Base-by-base conservation (phyloP, 1,140 invertebrate species). In the Neodiprion virginianus region DNA sequence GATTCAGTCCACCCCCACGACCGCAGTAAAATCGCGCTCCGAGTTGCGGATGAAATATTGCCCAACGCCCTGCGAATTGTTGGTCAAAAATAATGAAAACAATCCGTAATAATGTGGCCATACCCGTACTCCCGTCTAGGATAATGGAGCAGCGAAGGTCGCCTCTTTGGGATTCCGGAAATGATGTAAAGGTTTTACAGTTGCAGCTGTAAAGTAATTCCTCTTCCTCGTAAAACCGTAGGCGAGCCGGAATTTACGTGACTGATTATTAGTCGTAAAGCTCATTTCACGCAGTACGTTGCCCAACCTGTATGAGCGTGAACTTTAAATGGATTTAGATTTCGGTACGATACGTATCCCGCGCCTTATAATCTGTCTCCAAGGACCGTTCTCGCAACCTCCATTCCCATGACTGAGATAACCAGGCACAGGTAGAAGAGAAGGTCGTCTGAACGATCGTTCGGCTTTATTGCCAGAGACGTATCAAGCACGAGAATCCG, bases 1-100 rank as follows among this genome's bases (percentile, higher is more conserved):
- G 77, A 79, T 74, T 72, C 77, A 70, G 71, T 40, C 77, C 74
- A 74, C 21, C 74, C 61, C 69, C 49, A 53, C 12, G 78, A 76
- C 78, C 74, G 79, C 82, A 81, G 77, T 81, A 80, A 85, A 82
- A 77, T 84, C 79, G 72, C 80, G 66, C 72, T 76, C 75, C 73
- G 72, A 4, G 40, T 40, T 40, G 28, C 28, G 28, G 1, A 73
- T 50, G 75, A 80, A 79, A 74, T 80, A 83, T 65, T 69, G 72
- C 40, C 76, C 68, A 69, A 72, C 66, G 74, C 40, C 50, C 77
- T 80, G 53, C 75, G 28, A 76, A 84, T 84, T 75, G 77, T 77
- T 73, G 14, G 61, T 2, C 49, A 47, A 69, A 79, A 73, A 23
- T 65, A 61, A 48, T 23, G 77, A 72, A 61, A 61, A 82, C 79